Conservation (phyloP, 2,113 vertebrate genomes). For the Promerops cafer region DNA sequence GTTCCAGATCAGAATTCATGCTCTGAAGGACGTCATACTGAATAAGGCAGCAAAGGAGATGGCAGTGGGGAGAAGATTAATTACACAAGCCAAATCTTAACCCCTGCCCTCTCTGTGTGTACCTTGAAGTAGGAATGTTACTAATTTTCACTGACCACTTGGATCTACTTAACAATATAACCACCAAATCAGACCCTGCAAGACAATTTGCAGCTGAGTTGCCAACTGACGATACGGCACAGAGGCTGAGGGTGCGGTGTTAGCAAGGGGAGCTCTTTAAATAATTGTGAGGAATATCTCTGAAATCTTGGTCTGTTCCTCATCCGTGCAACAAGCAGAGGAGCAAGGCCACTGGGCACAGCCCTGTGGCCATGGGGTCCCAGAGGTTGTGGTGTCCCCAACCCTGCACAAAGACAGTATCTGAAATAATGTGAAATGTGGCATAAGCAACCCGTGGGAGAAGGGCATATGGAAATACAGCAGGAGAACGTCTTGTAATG, state of each 20-base stretch:
- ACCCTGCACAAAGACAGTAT: fast-evolving
- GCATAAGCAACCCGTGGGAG: not conserved
- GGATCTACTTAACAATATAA: not conserved
- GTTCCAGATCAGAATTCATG: not conserved
- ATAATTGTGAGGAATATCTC: not conserved
- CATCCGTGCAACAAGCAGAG: not conserved
- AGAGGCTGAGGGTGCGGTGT: not conserved
- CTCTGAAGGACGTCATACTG: not conserved
- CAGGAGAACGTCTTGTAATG: not conserved
- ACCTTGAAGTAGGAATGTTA: not conserved
- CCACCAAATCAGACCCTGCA: not conserved
- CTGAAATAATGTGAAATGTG: not conserved
- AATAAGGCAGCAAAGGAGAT: not conserved
- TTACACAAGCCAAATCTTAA: not conserved
- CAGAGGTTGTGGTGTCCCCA: not conserved
- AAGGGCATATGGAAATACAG: not conserved
- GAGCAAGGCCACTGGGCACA: not conserved
- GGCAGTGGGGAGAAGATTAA: not conserved
- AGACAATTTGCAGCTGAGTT: not conserved
- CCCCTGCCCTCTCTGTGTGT: fast-evolving
- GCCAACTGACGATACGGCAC: not conserved
- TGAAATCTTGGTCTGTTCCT: not conserved
- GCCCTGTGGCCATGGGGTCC: not conserved
- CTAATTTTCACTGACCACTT: not conserved
- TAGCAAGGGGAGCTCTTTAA: not conserved